Evolutionary conservation across 2,113 vertebrate genomes (phyloP).

Genomic region (Anolis carolinensis): DNA sequence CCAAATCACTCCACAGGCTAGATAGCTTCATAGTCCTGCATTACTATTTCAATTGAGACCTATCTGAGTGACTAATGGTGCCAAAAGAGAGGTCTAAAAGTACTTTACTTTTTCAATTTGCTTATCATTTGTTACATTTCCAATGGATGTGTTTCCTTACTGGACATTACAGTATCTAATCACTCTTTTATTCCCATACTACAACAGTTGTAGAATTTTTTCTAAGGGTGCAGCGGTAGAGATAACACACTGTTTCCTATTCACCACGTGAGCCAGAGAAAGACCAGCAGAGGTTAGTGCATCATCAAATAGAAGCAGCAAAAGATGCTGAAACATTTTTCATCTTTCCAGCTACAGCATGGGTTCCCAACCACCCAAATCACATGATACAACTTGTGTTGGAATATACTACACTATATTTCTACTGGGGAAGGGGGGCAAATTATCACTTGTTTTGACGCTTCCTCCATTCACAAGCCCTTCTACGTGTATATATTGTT

Average conservation of each 20-base stretch:
- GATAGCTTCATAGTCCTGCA: not conserved
- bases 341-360: not conserved
- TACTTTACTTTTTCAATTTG: not conserved
- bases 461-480: not conserved
- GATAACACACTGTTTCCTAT: no score
- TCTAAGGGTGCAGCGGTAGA: not conserved
- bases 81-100: not conserved
- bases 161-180: not conserved
- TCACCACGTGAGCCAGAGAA: not conserved
- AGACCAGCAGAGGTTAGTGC: not conserved
- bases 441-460: no score
- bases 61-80: not conserved
- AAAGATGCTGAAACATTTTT: not conserved
- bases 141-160: not conserved
- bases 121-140: not conserved
- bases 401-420: no score
- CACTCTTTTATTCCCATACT: not conserved
- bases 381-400: not conserved
- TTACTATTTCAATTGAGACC: not conserved
- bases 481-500: not conserved
- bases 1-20: not conserved
- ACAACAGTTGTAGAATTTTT: not conserved
- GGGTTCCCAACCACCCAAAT: not conserved
- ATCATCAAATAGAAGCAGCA: not conserved
- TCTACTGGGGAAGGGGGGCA: no score